These are phyloP conservation scores for Cyrtorhinus lividipennis DNA, from an alignment of 1,140 invertebrate species.

Conservation along the genomic window DNA sequence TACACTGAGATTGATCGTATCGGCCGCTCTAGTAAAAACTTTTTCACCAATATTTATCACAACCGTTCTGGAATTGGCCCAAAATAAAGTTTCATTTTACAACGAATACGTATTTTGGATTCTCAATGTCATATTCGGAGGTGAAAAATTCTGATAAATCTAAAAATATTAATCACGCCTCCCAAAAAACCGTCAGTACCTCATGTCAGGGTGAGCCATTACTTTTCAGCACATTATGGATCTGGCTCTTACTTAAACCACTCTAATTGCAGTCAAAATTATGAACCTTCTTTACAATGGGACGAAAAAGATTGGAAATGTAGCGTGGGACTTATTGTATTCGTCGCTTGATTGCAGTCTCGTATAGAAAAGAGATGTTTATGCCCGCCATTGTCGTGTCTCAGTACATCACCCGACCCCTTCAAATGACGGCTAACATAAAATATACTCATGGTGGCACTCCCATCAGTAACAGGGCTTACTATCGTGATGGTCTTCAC, in stretches of 20 bases:
- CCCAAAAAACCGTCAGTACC: no score
- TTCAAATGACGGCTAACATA: slow-evolving; percentile 5
- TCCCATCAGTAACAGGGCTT: background rate
- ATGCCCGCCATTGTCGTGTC: slow-evolving; percentile 14
- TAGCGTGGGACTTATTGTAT: slow-evolving; percentile 14
- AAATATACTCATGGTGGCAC: background rate
- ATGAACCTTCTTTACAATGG: slow-evolving; percentile 11
- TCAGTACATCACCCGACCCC: slow-evolving; percentile 1
- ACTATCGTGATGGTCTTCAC: no score
- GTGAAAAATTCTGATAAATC: no score
- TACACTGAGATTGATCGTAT: no score
- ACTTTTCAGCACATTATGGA: slow-evolving; percentile 6
- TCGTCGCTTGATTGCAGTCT: slow-evolving; percentile 9
- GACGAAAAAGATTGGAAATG: slow-evolving; percentile 12
- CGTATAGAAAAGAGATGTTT: slow-evolving; percentile 12
- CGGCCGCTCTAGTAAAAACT: no score
- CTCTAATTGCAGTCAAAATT: slow-evolving; percentile 8
- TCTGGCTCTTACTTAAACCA: slow-evolving; percentile 1
- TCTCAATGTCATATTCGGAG: no score
- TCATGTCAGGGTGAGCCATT: background rate
- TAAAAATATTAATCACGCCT: no score
- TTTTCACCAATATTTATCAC: no score
- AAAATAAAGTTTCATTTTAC: no score
- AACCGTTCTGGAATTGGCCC: no score
- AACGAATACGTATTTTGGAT: no score